Base-by-base conservation (phyloP, 1,140 invertebrate genomes). In the Halyomorpha halys region DNA sequence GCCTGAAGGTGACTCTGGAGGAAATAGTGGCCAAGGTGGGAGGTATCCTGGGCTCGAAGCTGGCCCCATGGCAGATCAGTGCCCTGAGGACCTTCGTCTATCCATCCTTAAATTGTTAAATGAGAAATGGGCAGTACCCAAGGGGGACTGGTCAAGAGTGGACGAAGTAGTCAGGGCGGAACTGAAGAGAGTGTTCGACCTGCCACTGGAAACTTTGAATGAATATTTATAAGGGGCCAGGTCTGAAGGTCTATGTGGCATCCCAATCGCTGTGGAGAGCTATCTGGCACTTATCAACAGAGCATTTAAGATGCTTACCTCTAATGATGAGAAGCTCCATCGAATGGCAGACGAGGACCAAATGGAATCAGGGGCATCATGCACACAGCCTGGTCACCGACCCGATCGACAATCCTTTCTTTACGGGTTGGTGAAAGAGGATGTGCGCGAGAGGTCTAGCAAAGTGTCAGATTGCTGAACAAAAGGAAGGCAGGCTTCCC, bases 51-150 rank as follows among this genome's bases (percentile, higher is more conserved):
- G 8, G 15, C 0, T 71, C 69, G 0, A 60, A 71, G 0, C 71
- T 75, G 0, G 72, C 74, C 2, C 74, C 74, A 0, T 76, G 76
- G 73, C 74, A 76, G 66, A 47, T 75, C 9, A 72, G 76, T 39
- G 71, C 72, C 0, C 14, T 72, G 11, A 70, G 65, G 1, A 73
- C 70, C 0, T 76, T 75, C 59, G 65, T 76, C 0, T 19, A 74
- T 27, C 71, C 76, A 1, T 49, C 68, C 3, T 49, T 75, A 0
- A 68, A 71, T 59, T 76, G 74, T 53, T n/a, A 69, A 16, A 61
- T 74, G 39, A 47, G 71, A 18, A 69, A 71, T 3, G 62, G 65
- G 5, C 23, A 61, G 0, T 44, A 73, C 16, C 11, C 64, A n/a
- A n/a, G n/a, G n/a, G 13, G 9, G 13, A 51, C 13, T 51, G 47